Evolutionary conservation across 2,888 invertebrate genomes (phyloP), one percentile per base, ranked within the genome.

Genomic region (Litoditis marina): DNA sequence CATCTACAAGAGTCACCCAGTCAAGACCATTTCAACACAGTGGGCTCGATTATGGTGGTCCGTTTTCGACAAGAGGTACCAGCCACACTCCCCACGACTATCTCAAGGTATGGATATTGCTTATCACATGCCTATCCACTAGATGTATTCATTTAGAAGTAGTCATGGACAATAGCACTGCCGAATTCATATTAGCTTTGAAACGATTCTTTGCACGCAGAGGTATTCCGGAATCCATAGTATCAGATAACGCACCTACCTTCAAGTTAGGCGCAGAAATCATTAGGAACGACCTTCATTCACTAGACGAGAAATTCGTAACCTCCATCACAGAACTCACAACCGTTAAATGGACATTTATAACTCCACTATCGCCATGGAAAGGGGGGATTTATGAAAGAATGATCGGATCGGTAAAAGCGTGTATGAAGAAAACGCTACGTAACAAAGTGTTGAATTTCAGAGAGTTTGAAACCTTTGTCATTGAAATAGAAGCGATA

Each of bases 91-190:
- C 63, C n/a, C 80, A 19, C 5, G 16, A 27, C 28, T 25, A 2
- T n/a, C 25, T 8, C 28, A 56, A 82, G 52, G 74, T 66, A 4
- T n/a, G n/a, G n/a, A n/a, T n/a, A n/a, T 30, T 42, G 79, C 73
- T 84, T 16, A 82, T 80, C 60, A 84, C 84, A 0, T 85, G 84
- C 74, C 81, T 84, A 0, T 71, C 83, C 0, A 84, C 83, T 39
- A 63, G 83, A n/a, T 77, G 80, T 0, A 70, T 84, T 6, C 83
- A 84, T 66, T 65, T 85, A 16, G 84, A 85, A 68, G 28, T 83
- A 3, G 73, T 82, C 0, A 63, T 60, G 0, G 73, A 78, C 7
- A 63, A 83, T 11, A 75, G 76, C 5, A 78, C 83, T 0, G 60
- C 71, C 11, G 63, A 67, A 19, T 83, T 84, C 62, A 30, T 84